Base-by-base conservation (phyloP, 2,888 invertebrate species). In the Apamea sordens region DNA sequence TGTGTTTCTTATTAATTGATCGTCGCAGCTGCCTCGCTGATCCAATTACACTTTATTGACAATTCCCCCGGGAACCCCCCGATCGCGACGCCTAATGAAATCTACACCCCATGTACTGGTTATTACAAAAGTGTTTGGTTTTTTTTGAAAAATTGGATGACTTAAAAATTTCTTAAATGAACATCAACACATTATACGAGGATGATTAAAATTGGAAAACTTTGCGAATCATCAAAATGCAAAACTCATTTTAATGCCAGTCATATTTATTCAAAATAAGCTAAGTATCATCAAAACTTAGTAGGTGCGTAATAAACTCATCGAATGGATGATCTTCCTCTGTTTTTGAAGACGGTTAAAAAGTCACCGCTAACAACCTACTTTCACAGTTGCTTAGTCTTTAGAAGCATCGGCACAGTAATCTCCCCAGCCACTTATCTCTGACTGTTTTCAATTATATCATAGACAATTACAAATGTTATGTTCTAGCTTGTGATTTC, bases 1-100 rank as follows among this genome's bases (percentile, higher is more conserved):
- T 72, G 70, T 84, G 77, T 77, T 76, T 83, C 85, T 87, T 89
- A 92, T 92, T 92, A 93, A 94, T 93, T 90, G 89, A 82, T 84
- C 79, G 90, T 79, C 91, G 70, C 94, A 93, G 94, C 92, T 94
- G 94, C 89, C 89, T 88, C 28, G 63, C 89, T 84, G 90, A 90
- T 90, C 92, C 94, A 94, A 95, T 94, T 94, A 94, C 91, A 86
- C 88, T 91, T 91, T 94, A 95, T 94, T 94, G 94, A 89, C 93
- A 92, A 93, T 92, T 90, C 92, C 85, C 79, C 70, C 67, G 67
- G 82, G 79, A 82, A 77, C 85, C 74, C 77, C 81, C 79, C 82
- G 84, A 88, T 90, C 83, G 89, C 79, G 75, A 73, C 69, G 75
- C 73, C 78, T 92, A 93, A 93, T 91, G 91, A 92, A 93, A 92